Conservation (phyloP, 2,113 vertebrate species). For the Cinclus cinclus region DNA sequence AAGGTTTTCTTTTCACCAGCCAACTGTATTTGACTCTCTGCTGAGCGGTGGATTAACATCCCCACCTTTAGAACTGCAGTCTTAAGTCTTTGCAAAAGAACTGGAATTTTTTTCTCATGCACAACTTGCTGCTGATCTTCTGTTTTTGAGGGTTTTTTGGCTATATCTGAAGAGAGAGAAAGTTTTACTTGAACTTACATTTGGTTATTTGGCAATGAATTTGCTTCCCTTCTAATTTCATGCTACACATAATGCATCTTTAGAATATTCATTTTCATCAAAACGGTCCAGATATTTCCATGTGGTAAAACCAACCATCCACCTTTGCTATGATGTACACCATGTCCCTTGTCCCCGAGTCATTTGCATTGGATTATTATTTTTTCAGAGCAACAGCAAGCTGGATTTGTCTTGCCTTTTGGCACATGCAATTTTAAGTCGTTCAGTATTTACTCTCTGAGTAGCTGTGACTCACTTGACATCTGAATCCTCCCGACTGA, state of each 20-base stretch:
- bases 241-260: neutral
- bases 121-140: neutral
- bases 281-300: neutral
- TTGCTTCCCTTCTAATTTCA: neutral
- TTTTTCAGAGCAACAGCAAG: neutral
- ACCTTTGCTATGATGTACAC: neutral
- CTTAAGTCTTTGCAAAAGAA: neutral
- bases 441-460: neutral
- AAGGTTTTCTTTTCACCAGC: neutral
- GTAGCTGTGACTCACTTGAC: neutral
- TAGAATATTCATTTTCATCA: neutral
- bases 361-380: neutral
- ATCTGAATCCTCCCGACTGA: neutral
- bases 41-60: neutral
- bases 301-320: neutral
- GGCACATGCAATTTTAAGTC: neutral
- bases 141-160: neutral
- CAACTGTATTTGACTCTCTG: neutral
- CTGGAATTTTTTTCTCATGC: neutral
- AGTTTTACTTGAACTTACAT: neutral
- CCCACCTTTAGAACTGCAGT: neutral
- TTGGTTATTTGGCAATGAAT: neutral
- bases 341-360: neutral
- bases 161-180: neutral
- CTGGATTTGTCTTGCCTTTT: neutral